Evolutionary conservation across 2,888 invertebrate genomes (phyloP), one percentile per base, ranked within the genome.

Genomic region (Hirtodrosophila trivittata): DNA sequence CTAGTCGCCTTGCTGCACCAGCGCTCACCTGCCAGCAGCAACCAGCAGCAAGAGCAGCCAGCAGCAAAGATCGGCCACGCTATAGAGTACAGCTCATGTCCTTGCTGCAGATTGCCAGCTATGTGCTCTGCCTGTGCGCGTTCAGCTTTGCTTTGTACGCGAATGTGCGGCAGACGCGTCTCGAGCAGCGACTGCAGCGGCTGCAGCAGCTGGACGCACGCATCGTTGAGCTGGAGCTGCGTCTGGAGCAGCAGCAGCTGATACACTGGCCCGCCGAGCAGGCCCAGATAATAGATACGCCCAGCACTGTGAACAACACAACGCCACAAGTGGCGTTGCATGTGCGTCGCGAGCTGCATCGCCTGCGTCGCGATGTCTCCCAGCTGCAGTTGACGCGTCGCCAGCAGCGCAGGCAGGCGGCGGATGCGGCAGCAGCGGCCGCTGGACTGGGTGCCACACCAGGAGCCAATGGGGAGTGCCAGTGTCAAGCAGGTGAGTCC

Each of bases 401-500:
- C 42, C 89, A 89, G 56, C 89, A 90, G 70, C 88, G 90, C 18
- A 89, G 91, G 1, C 88, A 89, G 41, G 86, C 88, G 32, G 77
- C 83, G 0, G 77, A 85, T 26, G 82, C 81, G 37, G 87, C 87
- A 54, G 86, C 89, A 18, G 75, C 82, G 13, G 72, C 75, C 0
- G 58, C 73, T 8, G 65, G 62, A 18, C 64, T 57, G 18, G 92
- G 45, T 92, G 93, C 10, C 45, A 57, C 39, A 35, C 30, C 46
- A 33, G 46, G 41, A 30, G 30, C 21, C 21, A 66, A 50, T 49
- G 74, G 67, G 16, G 94, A 94, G 91, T 95, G 95, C 92, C 91
- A 92, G 77, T 95, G 95, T 92, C 94, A 94, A 89, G 92, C 94
- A 94, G 95, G 95, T 94, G 89, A 90, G 91, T 88, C 28, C n/a